phyloP scores from a whole-genome alignment of 1,140 invertebrate genomes.

The Planococcus citri region DNA sequence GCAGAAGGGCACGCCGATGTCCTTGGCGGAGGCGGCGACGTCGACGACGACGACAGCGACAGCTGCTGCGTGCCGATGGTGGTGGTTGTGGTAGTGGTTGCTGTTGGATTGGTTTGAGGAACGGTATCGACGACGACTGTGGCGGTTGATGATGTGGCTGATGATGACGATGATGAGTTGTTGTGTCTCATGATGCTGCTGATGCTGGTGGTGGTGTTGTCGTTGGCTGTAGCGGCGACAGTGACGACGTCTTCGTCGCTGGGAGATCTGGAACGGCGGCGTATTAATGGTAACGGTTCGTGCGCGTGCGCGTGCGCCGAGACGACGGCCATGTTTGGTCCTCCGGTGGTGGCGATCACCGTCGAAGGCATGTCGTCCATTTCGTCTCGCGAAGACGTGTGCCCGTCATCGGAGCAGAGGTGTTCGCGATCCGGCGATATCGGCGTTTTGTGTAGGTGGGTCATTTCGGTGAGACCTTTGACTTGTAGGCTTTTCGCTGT shows the following conservation, averaged over 20 bases:
- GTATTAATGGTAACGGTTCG: not conserved
- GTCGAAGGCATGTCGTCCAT: not conserved
- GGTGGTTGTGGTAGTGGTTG: no score
- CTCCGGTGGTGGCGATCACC: not conserved
- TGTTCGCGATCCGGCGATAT: no score
- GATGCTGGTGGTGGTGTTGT: no score
- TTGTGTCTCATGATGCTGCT: no score
- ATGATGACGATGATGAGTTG: no score
- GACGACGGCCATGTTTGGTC: not conserved
- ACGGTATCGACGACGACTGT: not conserved
- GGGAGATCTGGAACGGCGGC: not conserved
- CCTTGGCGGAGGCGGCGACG: constrained; percentile 35
- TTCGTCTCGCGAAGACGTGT: not conserved
- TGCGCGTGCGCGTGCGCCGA: not conserved
- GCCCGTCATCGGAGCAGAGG: not conserved
- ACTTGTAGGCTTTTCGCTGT: constrained; percentile 85
- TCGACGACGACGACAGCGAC: constrained; percentile 32
- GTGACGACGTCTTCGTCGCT: constrained; percentile 25
- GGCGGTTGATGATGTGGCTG: no score
- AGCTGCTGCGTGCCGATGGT: constrained; percentile 20
- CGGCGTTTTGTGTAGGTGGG: constrained; percentile 36
- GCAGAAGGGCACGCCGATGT: constrained; percentile 28
- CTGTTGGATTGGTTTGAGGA: constrained; percentile 25
- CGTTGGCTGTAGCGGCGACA: no score
- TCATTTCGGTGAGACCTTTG: constrained; percentile 84